A percentile compares a stretch with the other conserved stretches of the same genome.
phyloP scores from a whole-genome alignment of 2,888 invertebrate genomes.

The Mactromeris polynyma region DNA sequence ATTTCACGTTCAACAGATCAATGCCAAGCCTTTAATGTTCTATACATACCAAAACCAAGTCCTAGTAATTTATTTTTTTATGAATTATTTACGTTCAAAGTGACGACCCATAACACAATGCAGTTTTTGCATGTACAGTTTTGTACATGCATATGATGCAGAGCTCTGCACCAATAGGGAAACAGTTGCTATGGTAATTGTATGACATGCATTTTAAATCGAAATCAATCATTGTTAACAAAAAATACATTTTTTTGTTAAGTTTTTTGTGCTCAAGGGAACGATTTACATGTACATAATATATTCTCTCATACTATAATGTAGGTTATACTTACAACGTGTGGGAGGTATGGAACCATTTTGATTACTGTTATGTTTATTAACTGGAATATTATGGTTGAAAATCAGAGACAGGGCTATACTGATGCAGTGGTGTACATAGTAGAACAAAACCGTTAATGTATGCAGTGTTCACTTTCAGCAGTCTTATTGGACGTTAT shows the following conservation, averaged over 20 bases:
- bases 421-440: no score
- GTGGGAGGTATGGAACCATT: background rate
- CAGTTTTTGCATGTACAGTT: slow-evolving; percentile 18
- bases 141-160: slow-evolving; percentile 20
- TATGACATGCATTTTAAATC: background rate
- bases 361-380: background rate
- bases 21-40: background rate
- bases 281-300: no score
- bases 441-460: no score
- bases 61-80: background rate
- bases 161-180: background rate
- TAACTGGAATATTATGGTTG: no score
- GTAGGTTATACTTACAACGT: no score
- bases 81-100: background rate
- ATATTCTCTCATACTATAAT: no score
- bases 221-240: background rate
- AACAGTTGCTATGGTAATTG: background rate
- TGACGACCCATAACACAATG: slow-evolving; percentile 43
- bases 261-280: no score
- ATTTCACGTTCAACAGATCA: background rate
- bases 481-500: no score
- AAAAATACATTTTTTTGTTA: no score
- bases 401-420: no score
- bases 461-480: no score
- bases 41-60: background rate